Base-by-base conservation (phyloP, 2,888 invertebrate species). In the Nemotelus pantherinus region DNA sequence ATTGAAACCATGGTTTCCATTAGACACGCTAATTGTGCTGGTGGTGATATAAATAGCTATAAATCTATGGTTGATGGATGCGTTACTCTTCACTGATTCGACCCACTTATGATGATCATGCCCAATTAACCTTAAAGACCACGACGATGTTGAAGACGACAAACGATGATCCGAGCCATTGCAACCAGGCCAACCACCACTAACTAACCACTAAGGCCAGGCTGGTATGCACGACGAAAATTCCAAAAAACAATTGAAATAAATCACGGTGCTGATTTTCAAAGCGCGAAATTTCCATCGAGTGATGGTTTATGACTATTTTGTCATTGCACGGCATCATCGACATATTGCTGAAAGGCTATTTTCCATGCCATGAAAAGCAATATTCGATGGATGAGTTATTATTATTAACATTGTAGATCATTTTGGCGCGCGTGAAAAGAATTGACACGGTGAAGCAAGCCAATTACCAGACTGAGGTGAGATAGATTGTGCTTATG, bases 21-120 rank as follows among this genome's bases (percentile, higher is more conserved):
- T 25, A 25, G 25, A 25, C 25, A 25, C 25, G 25, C 25, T 25
- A 25, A 25, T 25, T 25, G 25, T 25, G 25, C 25, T 25, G 25
- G 25, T 25, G 25, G 25, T 25, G 25, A 25, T 25, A 25, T 25
- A 25, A 25, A 25, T 25, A 25, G 25, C 25, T 25, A 25, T 25
- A 25, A 25, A 25, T 25, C 25, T 25, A 25, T 25, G 25, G 25
- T 25, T 25, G 25, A 25, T 25, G 25, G 25, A 25, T 25, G 25
- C 25, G 25, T 25, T 25, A 25, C 25, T 25, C 83, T 83, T 84
- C 86, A 9, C 5, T 7, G 87, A 86, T 87, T 87, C 87, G 87
- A 86, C 86, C 87, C 82, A 87, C 84, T 86, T 85, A 86, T 86
- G 86, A 86, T 85, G 86, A 86, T 64, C 58, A 60, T 87, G 85